These are phyloP conservation scores for Patella ulyssiponensis DNA, from an alignment of 2,888 invertebrate species.

Conservation along the genomic window DNA sequence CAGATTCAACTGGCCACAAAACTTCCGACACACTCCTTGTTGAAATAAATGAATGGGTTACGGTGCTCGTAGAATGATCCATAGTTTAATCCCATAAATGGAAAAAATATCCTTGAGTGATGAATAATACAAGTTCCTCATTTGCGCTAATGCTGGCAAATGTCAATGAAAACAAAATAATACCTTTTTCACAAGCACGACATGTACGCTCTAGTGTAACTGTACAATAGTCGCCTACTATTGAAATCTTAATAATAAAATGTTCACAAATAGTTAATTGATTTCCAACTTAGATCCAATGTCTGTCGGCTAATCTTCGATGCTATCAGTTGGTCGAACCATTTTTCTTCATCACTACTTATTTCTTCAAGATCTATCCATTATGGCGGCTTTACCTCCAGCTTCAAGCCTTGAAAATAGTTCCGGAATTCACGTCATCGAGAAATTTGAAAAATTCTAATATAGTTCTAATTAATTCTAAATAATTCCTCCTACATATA, in stretches of 20 bases:
- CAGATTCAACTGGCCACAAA: neutral
- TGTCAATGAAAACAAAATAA: neutral
- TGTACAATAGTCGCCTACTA: too few species aligned
- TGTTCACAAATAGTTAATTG: too few species aligned
- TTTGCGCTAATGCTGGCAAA: neutral
- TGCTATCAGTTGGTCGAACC: neutral
- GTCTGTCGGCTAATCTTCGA: neutral
- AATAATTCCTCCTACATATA: too few species aligned
- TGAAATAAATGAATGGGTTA: neutral
- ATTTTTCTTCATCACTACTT: neutral
- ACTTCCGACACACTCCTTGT: neutral
- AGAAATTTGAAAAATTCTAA: too few species aligned
- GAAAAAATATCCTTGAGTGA: neutral
- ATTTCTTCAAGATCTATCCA: slow-evolving; percentile 8
- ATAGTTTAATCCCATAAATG: slow-evolving; percentile 7
- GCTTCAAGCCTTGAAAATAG: slow-evolving; percentile 22
- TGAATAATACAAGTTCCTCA: slow-evolving; percentile 7
- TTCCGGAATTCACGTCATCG: slow-evolving; percentile 11
- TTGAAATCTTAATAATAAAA: too few species aligned
- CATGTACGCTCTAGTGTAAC: too few species aligned
- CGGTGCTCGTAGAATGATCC: neutral
- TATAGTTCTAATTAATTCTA: too few species aligned
- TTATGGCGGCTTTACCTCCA: slow-evolving; percentile 22
- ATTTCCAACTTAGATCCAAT: too few species aligned
- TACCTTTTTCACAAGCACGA: neutral